Evolutionary conservation across 2,888 invertebrate species (phyloP).

Genomic region (Eucera pruinosa): DNA sequence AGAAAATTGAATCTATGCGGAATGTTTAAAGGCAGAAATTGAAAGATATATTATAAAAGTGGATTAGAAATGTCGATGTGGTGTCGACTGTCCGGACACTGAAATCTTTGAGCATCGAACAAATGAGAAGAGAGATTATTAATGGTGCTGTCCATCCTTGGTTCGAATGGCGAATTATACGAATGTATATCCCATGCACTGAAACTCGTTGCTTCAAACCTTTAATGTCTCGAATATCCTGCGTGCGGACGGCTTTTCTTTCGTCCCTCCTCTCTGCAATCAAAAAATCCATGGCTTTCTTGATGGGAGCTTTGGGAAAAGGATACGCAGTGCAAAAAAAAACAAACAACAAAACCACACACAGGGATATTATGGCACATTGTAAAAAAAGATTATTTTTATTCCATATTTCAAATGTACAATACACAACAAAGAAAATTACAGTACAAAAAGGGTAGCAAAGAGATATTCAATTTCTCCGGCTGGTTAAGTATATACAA

Average conservation of each 20-base stretch:
- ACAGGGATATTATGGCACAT: conserved; percentile 56
- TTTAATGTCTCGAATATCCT: conserved; percentile 83
- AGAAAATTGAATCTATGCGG: background rate
- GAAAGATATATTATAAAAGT: background rate
- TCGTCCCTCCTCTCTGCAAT: conserved; percentile 81
- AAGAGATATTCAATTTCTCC: conserved; percentile 20
- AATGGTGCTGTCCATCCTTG: conserved; percentile 41
- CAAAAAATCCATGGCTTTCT: conserved; percentile 63
- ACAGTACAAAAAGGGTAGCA: conserved; percentile 34
- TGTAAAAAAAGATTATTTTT: conserved; percentile 54
- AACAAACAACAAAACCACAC: conserved; percentile 46
- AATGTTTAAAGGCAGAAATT: conserved; percentile 8
- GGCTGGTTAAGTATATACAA: conserved; percentile 35
- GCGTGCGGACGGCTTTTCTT: conserved; percentile 78
- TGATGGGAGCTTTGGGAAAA: conserved; percentile 47
- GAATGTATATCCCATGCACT: conserved; percentile 74
- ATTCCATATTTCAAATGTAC: conserved; percentile 59
- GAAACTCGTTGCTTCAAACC: conserved; percentile 79
- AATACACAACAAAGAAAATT: conserved; percentile 62
- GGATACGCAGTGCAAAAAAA: conserved; percentile 44
- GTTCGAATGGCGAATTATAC: conserved; percentile 44
- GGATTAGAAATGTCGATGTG: conserved; percentile 27
- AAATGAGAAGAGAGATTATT: conserved; percentile 44
- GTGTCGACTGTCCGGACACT: conserved; percentile 42
- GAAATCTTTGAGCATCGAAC: conserved; percentile 31